Conservation (phyloP, 2,797 vertebrate genomes). For the Galago senegalensis region DNA sequence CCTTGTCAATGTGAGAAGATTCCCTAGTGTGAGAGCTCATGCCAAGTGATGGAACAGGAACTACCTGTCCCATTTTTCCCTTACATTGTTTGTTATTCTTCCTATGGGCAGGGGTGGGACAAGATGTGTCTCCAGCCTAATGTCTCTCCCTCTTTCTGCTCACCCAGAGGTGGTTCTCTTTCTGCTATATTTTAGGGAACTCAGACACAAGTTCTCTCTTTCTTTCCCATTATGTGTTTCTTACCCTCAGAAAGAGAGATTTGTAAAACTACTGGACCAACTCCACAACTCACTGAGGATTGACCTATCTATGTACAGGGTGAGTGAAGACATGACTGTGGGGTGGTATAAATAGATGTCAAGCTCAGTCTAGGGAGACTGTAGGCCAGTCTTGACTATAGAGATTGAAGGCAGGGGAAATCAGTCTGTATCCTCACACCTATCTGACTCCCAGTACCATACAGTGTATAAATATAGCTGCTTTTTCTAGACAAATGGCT, state of each 20-base stretch:
- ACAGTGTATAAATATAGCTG: not conserved
- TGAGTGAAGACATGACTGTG: constrained; percentile 88
- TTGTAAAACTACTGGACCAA: constrained; percentile 98
- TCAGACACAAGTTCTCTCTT: not conserved
- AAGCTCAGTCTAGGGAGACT: constrained; percentile 6
- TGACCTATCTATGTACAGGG: constrained; percentile 98
- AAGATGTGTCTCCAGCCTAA: not conserved
- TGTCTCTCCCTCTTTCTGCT: not conserved
- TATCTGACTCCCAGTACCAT: not conserved
- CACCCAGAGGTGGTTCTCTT: constrained; percentile 28
- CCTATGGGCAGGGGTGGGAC: not conserved
- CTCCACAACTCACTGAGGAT: constrained; percentile 98
- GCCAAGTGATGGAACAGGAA: not conserved
- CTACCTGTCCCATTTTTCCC: not conserved
- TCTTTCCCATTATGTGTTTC: constrained; percentile 65
- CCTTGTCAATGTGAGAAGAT: not conserved
- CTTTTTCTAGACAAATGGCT: constrained; percentile 31
- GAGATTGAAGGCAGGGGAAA: constrained; percentile 23
- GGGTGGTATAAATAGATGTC: not conserved
- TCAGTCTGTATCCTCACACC: not conserved
- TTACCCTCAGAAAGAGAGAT: constrained; percentile 96
- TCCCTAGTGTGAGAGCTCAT: constrained; percentile 26
- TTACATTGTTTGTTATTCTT: constrained; percentile 1
- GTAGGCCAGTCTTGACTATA: not conserved
- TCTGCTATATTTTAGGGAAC: constrained; percentile 15